phyloP scores from a whole-genome alignment of 2,113 vertebrate genomes.

The Nycticebus coucang region DNA sequence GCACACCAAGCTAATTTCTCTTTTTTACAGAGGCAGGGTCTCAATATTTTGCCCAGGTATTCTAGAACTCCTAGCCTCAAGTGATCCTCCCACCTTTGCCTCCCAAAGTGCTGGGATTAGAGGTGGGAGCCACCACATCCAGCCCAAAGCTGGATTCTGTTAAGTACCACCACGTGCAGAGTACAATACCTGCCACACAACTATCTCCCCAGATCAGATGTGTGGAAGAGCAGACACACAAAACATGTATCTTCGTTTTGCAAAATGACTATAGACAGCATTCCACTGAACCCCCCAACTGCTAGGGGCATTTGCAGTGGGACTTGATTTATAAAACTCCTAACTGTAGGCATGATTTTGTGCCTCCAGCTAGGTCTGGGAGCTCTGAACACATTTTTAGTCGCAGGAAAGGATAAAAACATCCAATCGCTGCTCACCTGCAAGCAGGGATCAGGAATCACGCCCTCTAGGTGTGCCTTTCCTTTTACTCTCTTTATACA shows the following conservation, averaged over 20 bases:
- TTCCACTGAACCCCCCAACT: neutral
- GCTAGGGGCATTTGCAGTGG: neutral
- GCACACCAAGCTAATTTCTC: too few species aligned
- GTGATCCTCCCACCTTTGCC: too few species aligned
- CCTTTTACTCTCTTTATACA: too few species aligned
- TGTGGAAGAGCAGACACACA: rapidly evolving
- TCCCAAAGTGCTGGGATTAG: too few species aligned
- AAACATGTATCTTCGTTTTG: neutral
- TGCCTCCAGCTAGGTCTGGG: neutral
- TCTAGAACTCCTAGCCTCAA: too few species aligned
- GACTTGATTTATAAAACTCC: neutral
- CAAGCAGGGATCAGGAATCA: neutral
- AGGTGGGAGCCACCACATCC: too few species aligned
- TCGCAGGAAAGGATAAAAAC: neutral
- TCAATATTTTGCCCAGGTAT: too few species aligned
- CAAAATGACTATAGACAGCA: neutral
- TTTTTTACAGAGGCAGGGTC: too few species aligned
- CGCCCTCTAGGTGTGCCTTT: neutral
- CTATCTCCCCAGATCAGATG: rapidly evolving
- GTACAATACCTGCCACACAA: neutral
- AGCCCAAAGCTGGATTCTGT: neutral
- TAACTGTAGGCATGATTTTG: neutral
- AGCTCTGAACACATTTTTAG: neutral
- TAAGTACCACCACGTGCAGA: neutral
- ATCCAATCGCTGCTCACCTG: neutral